Conservation (phyloP, 2,888 invertebrate genomes). For the Drosophila seclusa region DNA sequence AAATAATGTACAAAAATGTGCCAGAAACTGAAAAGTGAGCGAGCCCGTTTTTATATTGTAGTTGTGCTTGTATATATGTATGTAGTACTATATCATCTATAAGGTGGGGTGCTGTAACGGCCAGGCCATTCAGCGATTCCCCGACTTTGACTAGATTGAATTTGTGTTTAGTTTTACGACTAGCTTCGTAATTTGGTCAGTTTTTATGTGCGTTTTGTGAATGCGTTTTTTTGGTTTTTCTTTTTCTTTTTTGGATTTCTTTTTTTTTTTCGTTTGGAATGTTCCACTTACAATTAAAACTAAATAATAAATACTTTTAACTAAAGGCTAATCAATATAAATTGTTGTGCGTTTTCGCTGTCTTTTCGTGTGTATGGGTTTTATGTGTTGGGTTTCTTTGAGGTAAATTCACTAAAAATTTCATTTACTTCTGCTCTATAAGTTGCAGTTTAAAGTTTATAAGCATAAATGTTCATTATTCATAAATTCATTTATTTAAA, state of each 20-base stretch:
- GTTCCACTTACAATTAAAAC: conserved; percentile 58
- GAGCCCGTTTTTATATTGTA: conserved; percentile 26
- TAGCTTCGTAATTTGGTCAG: conserved; percentile 64
- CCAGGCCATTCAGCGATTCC: conserved; percentile 37
- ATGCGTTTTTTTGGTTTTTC: conserved; percentile 25
- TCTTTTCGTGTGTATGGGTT: conserved; percentile 27
- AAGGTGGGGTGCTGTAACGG: conserved; percentile 29
- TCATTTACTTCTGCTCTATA: conserved; percentile 58
- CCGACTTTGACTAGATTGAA: conserved; percentile 52
- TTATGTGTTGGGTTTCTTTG: conserved; percentile 40
- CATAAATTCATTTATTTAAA: conserved; percentile 77
- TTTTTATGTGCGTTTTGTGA: conserved; percentile 24
- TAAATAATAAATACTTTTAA: conserved; percentile 53
- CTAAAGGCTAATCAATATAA: conserved; percentile 52
- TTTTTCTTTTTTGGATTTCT: neutral
- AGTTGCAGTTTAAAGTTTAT: conserved; percentile 38
- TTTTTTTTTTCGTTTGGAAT: conserved; percentile 32
- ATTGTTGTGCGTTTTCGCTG: conserved; percentile 43
- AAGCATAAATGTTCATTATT: conserved; percentile 55
- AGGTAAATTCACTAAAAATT: conserved; percentile 80
- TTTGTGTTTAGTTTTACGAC: conserved; percentile 44
- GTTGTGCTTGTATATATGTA: conserved; percentile 18
- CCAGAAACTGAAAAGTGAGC: conserved; percentile 8
- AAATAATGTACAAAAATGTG: conserved; percentile 64
- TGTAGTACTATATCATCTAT: conserved; percentile 37